A percentile compares a stretch with the other conserved stretches of the same genome.
Evolutionary conservation across 2,888 invertebrate species (phyloP).

Genomic region (Oxycera nigricornis): DNA sequence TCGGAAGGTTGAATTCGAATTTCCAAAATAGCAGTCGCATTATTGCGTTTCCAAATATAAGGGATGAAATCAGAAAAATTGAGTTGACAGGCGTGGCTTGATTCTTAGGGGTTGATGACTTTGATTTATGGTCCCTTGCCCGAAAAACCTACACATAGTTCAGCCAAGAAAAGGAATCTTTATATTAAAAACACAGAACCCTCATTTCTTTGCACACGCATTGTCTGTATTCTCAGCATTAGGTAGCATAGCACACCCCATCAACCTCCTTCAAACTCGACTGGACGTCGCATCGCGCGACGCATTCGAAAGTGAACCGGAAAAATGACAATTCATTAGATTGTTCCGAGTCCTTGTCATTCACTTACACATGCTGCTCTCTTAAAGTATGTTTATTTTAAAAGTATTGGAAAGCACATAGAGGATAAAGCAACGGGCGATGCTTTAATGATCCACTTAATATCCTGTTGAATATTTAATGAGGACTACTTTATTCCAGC

Average conservation of each 20-base stretch:
- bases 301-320: slow-evolving; percentile 23
- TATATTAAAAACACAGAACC: slow-evolving; percentile 42
- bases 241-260: slow-evolving; percentile 10
- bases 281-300: neutral
- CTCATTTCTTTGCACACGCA: slow-evolving; percentile 29
- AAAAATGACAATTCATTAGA: slow-evolving; percentile 37
- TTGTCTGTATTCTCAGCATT: slow-evolving; percentile 24
- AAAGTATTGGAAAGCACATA: neutral
- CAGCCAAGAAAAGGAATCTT: slow-evolving; percentile 35
- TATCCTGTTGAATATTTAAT: slow-evolving; percentile 48
- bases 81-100: slow-evolving; percentile 44
- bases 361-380: neutral
- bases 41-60: slow-evolving; percentile 21
- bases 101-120: slow-evolving; percentile 46
- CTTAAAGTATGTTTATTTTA: slow-evolving; percentile 30
- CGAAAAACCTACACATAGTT: slow-evolving; percentile 35
- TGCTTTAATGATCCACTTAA: slow-evolving; percentile 46
- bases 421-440: slow-evolving; percentile 28
- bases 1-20: slow-evolving; percentile 6
- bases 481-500: slow-evolving; percentile 32
- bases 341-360: slow-evolving; percentile 21
- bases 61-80: slow-evolving; percentile 29
- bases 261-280: neutral
- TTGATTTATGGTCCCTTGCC: slow-evolving; percentile 45
- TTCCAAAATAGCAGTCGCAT: slow-evolving; percentile 31